A percentile compares a stretch with the other conserved stretches of the same genome.
Evolutionary conservation across 2,797 vertebrate genomes (phyloP).

Genomic region (Ibycter americanus): DNA sequence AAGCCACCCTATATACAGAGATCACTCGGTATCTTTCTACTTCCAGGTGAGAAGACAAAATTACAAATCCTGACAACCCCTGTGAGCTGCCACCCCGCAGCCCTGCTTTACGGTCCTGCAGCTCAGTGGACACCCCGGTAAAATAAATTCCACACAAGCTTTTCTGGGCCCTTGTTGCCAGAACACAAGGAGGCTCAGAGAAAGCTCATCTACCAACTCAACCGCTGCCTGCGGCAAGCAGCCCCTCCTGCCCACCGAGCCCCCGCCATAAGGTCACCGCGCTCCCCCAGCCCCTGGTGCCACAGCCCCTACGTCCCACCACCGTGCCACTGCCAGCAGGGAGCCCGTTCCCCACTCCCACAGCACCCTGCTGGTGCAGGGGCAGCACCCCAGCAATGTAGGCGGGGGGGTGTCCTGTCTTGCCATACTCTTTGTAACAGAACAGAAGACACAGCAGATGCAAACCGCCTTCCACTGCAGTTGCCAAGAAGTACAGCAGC

Average conservation of each 20-base stretch:
- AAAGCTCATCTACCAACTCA: not conserved
- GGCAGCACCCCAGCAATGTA: accelerated
- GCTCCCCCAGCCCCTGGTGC: not conserved
- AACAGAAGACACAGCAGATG: not conserved
- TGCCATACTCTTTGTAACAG: accelerated
- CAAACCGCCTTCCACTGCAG: not conserved
- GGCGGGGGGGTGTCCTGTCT: not conserved
- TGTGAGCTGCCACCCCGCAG: not conserved
- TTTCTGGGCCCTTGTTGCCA: accelerated
- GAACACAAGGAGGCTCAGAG: not conserved
- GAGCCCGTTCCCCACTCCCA: accelerated
- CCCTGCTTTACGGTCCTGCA: not conserved
- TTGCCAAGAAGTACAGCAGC: not conserved
- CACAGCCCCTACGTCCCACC: accelerated
- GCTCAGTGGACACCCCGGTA: not conserved
- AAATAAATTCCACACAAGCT: not conserved
- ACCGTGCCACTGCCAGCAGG: accelerated
- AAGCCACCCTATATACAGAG: not conserved
- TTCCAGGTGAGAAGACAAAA: not conserved
- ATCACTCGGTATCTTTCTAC: not conserved
- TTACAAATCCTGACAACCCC: not conserved
- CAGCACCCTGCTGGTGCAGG: too few species aligned
- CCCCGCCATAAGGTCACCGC: accelerated
- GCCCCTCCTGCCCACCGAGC: accelerated
- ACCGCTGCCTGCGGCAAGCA: too few species aligned